Conservation (phyloP, 2,888 invertebrate genomes). For the Sipunculus nudus region DNA sequence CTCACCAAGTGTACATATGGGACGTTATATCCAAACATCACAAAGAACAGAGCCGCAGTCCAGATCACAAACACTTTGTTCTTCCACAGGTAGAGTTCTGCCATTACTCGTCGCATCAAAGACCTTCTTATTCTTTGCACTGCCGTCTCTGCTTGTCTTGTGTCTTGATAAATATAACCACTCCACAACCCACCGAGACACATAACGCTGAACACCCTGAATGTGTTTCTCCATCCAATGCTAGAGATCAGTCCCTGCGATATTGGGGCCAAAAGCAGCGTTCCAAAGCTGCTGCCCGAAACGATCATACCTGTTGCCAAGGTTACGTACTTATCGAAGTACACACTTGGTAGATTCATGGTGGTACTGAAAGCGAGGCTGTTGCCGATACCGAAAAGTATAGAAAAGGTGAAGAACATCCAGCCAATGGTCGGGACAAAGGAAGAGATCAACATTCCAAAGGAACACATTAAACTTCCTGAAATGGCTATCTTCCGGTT, state of each 20-base stretch:
- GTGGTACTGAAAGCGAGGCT: conserved; percentile 51
- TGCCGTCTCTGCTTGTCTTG: background rate
- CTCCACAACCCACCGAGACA: background rate
- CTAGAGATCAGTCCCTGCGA: conserved; percentile 44
- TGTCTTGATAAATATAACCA: background rate
- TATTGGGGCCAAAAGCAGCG: conserved; percentile 49
- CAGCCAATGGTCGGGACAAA: conserved; percentile 40
- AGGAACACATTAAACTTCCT: conserved; percentile 47
- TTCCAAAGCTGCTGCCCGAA: conserved; percentile 53
- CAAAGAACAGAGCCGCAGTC: conserved; percentile 47
- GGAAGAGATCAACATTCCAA: conserved; percentile 47
- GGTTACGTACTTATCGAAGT: conserved; percentile 52
- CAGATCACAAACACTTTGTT: conserved; percentile 52
- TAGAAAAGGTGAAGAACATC: conserved; percentile 49
- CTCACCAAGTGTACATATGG: conserved; percentile 57
- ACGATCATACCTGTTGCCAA: conserved; percentile 52
- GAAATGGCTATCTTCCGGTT: conserved; percentile 43
- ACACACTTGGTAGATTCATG: conserved; percentile 49
- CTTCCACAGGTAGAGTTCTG: conserved; percentile 52
- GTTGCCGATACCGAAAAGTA: conserved; percentile 53
- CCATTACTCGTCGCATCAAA: conserved; percentile 35
- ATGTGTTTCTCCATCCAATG: conserved; percentile 45
- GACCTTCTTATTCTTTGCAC: conserved; percentile 31
- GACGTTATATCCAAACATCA: conserved; percentile 56
- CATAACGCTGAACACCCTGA: background rate